Percentiles rank a stretch among this genome's conserved stretches.
phyloP scores from a whole-genome alignment of 2,113 vertebrate species.

The Python bivittatus region DNA sequence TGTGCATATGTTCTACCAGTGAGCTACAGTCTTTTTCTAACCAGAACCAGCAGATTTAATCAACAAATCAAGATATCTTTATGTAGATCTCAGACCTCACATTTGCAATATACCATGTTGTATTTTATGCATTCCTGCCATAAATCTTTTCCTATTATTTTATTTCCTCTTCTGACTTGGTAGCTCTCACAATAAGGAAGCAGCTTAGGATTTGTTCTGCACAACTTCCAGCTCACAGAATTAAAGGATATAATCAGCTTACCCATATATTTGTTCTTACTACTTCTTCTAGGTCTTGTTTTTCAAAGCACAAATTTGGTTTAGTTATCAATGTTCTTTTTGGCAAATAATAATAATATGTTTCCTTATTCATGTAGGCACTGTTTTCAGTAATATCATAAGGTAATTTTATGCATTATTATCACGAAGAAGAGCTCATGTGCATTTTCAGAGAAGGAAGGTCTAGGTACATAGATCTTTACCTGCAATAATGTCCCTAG shows the following conservation, averaged over 20 bases:
- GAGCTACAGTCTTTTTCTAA: background rate
- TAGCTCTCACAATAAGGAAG: background rate
- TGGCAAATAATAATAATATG: background rate
- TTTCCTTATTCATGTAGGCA: background rate
- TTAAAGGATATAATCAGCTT: background rate
- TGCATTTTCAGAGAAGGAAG: background rate
- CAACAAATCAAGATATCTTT: too few species aligned
- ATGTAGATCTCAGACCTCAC: background rate
- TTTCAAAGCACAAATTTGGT: background rate
- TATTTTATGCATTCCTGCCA: background rate
- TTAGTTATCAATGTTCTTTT: background rate
- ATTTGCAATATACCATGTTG: background rate
- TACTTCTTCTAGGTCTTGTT: background rate
- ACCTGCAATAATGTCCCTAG: too few species aligned
- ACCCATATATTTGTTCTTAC: background rate
- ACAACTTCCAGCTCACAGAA: background rate
- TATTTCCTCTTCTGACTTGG: constrained; percentile 22
- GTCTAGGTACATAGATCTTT: too few species aligned
- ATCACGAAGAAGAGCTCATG: background rate
- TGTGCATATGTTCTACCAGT: background rate
- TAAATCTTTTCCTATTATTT: constrained; percentile 12
- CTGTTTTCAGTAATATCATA: background rate
- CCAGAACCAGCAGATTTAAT: too few species aligned
- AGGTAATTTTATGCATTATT: background rate
- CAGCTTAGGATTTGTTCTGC: background rate